Evolutionary conservation across 2,797 vertebrate genomes (phyloP).

Genomic region (Pantherophis vulpinus): DNA sequence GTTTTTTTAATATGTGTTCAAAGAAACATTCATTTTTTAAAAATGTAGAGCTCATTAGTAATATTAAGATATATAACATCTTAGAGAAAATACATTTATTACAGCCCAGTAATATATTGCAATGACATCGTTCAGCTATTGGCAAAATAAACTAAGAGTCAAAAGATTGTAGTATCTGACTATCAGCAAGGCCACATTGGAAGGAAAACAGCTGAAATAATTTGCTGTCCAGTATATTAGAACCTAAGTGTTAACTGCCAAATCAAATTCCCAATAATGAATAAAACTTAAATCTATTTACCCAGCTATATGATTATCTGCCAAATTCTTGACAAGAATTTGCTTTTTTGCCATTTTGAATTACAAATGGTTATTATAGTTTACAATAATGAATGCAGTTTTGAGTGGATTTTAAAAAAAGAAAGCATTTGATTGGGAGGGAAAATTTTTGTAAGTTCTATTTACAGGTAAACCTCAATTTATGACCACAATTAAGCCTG

Average conservation of each 20-base stretch:
- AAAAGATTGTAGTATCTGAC: background rate
- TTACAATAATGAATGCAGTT: background rate
- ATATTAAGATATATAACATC: background rate
- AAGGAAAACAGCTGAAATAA: background rate
- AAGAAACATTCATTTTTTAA: slow-evolving; percentile 28
- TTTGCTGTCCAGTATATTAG: background rate
- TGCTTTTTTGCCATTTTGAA: background rate
- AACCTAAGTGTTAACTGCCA: background rate
- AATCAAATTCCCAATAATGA: background rate
- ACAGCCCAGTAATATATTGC: background rate
- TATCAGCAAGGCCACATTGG: background rate
- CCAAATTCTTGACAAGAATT: background rate
- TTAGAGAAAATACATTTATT: slow-evolving; percentile 2
- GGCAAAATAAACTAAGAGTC: slow-evolving; percentile 1
- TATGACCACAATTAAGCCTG: too few species aligned
- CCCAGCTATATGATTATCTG: background rate
- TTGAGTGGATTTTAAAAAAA: background rate
- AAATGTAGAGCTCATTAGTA: slow-evolving; percentile 14
- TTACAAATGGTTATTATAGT: background rate
- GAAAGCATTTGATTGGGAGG: background rate
- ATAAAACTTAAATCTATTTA: background rate
- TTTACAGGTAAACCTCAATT: background rate
- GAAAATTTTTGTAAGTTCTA: background rate
- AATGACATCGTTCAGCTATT: background rate
- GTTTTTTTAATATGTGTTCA: slow-evolving; percentile 22